Evolutionary conservation across 2,797 vertebrate genomes (phyloP).

Genomic region (Semaprochilodus insignis): DNA sequence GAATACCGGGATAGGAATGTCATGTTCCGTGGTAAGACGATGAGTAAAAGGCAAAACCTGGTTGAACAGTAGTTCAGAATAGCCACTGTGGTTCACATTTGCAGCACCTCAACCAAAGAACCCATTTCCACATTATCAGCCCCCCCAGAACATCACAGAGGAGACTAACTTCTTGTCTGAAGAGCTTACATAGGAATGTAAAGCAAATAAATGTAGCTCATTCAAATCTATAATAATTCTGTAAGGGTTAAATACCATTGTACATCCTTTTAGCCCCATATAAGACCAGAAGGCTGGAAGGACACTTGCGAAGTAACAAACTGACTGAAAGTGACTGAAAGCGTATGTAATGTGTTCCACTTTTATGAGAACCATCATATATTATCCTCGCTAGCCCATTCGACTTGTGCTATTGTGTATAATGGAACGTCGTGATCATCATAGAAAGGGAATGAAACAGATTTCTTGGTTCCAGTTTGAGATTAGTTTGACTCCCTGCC

Average conservation of each 20-base stretch:
- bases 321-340: background rate
- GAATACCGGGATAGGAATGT: no score
- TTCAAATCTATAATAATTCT: background rate
- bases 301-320: background rate
- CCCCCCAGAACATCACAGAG: no score
- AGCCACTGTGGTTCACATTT: no score
- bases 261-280: background rate
- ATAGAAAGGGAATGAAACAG: constrained; percentile 29
- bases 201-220: background rate
- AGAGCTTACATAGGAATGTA: background rate
- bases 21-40: no score
- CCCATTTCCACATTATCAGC: no score
- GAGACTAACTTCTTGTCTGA: no score
- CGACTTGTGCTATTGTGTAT: constrained; percentile 5
- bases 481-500: constrained; percentile 39
- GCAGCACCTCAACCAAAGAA: no score
- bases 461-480: constrained; percentile 36
- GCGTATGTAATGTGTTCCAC: background rate
- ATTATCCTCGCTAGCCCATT: background rate
- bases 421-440: constrained; percentile 15
- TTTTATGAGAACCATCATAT: background rate
- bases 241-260: background rate
- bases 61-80: no score
- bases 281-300: background rate
- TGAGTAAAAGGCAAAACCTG: no score